These are phyloP conservation scores for Pocota personata DNA, from an alignment of 2,888 invertebrate species.

Conservation along the genomic window DNA sequence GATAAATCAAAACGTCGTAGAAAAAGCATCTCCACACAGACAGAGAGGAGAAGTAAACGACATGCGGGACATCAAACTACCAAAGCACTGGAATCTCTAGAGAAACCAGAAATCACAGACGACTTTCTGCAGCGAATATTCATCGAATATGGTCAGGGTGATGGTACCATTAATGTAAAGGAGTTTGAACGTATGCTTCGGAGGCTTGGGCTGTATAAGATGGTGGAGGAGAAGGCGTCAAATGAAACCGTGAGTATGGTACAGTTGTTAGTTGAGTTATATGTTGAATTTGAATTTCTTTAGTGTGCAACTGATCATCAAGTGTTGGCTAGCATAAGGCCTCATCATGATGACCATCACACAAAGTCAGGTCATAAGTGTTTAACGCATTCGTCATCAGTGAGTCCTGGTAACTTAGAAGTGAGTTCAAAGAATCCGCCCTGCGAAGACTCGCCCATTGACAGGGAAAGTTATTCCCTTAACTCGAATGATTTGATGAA, in stretches of 20 bases:
- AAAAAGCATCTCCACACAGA: slow-evolving; percentile 29
- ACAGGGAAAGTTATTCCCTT: slow-evolving; percentile 74
- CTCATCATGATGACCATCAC: slow-evolving; percentile 49
- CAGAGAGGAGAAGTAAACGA: slow-evolving; percentile 77
- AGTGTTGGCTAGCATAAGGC: slow-evolving; percentile 51
- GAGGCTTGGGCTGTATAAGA: slow-evolving; percentile 84
- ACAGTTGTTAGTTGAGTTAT: background rate
- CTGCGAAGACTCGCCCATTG: slow-evolving; percentile 30
- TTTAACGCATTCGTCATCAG: slow-evolving; percentile 12
- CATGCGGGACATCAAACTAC: slow-evolving; percentile 78
- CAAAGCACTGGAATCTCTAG: slow-evolving; percentile 71
- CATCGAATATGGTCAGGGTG: slow-evolving; percentile 86
- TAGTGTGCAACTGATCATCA: slow-evolving; percentile 64
- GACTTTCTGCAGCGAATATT: slow-evolving; percentile 88
- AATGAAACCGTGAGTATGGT: slow-evolving; percentile 51
- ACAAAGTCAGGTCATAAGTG: slow-evolving; percentile 33
- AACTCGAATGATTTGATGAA: slow-evolving; percentile 80
- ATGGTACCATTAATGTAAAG: slow-evolving; percentile 85
- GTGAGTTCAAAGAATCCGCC: slow-evolving; percentile 16
- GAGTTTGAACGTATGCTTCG: slow-evolving; percentile 88
- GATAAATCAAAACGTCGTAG: slow-evolving; percentile 62
- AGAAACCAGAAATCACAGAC: slow-evolving; percentile 83
- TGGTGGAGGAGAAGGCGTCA: slow-evolving; percentile 79
- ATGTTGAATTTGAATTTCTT: background rate
- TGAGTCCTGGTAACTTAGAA: background rate